A percentile compares a stretch with the other conserved stretches of the same genome.
These are phyloP conservation scores for Tolmerus cingulatus DNA, from an alignment of 2,888 invertebrate genomes.

Conservation along the genomic window DNA sequence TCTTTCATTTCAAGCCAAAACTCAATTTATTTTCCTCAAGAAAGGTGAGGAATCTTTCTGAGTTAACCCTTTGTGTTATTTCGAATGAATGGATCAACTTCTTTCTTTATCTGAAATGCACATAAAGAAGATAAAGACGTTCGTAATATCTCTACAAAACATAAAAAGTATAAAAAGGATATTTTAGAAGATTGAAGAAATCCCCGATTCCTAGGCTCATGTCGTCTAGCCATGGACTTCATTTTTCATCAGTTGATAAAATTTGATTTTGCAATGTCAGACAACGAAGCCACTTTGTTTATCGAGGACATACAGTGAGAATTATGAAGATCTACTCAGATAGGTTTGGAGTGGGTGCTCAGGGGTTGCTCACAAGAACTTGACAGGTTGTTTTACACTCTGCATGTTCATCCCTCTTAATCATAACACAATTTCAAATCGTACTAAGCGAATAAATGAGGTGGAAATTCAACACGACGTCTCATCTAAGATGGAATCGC, in stretches of 20 bases:
- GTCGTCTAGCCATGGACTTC: background rate
- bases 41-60: too few relatives aligned
- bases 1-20: too few relatives aligned
- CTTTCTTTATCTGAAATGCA: too few relatives aligned
- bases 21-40: too few relatives aligned
- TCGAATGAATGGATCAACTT: too few relatives aligned
- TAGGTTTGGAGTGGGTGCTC: background rate
- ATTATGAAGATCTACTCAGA: background rate
- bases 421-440: slow-evolving; percentile 38
- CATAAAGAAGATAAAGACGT: background rate
- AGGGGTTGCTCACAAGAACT: background rate
- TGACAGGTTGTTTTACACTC: slow-evolving; percentile 29
- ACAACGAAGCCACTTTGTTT: background rate
- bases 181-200: background rate
- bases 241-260: background rate
- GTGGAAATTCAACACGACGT: slow-evolving; percentile 45
- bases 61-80: too few relatives aligned
- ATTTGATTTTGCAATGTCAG: background rate
- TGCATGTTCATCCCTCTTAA: slow-evolving; percentile 30
- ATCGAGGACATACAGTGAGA: background rate
- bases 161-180: too few relatives aligned
- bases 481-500: slow-evolving; percentile 23
- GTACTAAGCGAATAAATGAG: slow-evolving; percentile 44
- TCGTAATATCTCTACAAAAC: background rate
- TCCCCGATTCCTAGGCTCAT: background rate